Evolutionary conservation across 2,888 invertebrate genomes (phyloP).

Genomic region (Microctonus hyperodae): DNA sequence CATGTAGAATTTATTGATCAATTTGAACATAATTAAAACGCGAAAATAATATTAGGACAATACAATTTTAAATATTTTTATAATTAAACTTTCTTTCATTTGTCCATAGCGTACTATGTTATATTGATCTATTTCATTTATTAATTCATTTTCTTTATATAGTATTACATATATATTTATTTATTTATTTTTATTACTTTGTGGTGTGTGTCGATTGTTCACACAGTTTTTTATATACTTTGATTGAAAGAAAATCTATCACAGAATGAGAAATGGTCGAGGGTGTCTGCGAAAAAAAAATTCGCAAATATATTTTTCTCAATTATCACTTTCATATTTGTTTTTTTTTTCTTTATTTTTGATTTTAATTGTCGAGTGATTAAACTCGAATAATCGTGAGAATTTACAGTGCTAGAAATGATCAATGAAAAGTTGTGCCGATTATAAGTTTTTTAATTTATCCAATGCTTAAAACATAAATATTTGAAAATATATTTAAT

Average conservation of each 20-base stretch:
- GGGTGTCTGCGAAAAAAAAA: conserved; percentile 18
- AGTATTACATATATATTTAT: neutral
- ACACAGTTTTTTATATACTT: neutral
- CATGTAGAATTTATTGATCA: conserved; percentile 8
- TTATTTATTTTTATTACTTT: neutral
- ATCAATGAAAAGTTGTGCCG: neutral
- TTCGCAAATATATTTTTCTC: conserved; percentile 5
- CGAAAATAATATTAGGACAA: neutral
- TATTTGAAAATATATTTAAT: no score
- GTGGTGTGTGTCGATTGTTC: neutral
- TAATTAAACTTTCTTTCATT: conserved; percentile 23
- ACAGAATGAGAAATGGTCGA: conserved; percentile 31
- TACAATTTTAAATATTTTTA: conserved; percentile 17
- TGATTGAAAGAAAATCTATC: conserved; percentile 27
- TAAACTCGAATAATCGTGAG: neutral
- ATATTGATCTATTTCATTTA: neutral
- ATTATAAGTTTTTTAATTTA: neutral
- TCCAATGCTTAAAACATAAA: neutral
- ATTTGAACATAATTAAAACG: neutral
- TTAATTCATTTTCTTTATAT: conserved; percentile 9
- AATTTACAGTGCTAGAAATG: neutral
- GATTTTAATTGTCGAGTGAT: neutral
- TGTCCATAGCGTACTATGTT: conserved; percentile 1
- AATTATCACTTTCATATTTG: neutral
- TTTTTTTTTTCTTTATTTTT: neutral